Conservation (phyloP, 2,113 vertebrate genomes). For the Scolopax mira region DNA sequence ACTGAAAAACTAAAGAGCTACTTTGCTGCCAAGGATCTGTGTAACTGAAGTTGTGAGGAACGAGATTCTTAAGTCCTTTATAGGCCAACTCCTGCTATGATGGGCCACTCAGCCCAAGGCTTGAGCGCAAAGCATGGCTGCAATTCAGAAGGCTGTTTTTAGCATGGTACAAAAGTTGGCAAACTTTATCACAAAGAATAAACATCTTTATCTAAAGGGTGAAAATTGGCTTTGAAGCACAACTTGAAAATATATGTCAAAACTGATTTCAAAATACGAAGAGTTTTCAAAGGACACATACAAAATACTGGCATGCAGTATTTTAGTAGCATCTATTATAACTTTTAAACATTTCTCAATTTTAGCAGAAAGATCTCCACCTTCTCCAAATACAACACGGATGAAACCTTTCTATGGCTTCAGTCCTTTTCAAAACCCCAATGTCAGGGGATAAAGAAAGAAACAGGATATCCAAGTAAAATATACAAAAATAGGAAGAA, state of each 20-base stretch:
- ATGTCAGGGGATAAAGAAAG: conserved; percentile 56
- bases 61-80: background rate
- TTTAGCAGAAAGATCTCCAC: background rate
- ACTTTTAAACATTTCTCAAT: background rate
- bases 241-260: background rate
- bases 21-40: background rate
- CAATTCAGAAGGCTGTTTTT: background rate
- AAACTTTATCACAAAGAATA: background rate
- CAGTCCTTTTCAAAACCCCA: conserved; percentile 37
- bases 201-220: background rate
- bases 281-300: background rate
- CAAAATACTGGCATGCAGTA: background rate
- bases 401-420: background rate
- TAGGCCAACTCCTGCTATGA: background rate
- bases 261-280: background rate
- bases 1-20: background rate
- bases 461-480: conserved; percentile 69
- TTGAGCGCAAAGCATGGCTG: background rate
- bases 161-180: background rate
- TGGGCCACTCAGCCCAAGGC: background rate
- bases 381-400: background rate
- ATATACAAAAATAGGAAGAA: conserved; percentile 62
- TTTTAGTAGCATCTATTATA: background rate
- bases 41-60: background rate
- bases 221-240: background rate